These are phyloP conservation scores for Teinopalpus imperialis DNA, from an alignment of 2,888 invertebrate species.

Conservation along the genomic window DNA sequence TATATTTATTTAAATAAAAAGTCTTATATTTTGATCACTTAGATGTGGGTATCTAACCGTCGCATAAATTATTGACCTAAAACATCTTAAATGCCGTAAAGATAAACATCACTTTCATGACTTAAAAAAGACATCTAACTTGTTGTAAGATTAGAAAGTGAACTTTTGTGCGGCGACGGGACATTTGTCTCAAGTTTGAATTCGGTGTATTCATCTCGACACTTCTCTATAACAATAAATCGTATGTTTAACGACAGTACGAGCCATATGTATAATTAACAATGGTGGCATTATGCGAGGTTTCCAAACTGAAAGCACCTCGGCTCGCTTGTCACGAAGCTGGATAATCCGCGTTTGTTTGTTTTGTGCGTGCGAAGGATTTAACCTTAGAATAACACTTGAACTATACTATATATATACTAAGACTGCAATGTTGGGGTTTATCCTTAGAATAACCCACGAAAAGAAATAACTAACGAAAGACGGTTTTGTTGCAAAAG, in stretches of 20 bases:
- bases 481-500: background rate
- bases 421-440: no score
- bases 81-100: background rate
- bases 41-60: no score
- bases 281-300: slow-evolving; percentile 75
- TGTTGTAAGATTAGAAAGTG: slow-evolving; percentile 44
- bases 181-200: slow-evolving; percentile 15
- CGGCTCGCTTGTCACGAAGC: slow-evolving; percentile 74
- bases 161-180: slow-evolving; percentile 44
- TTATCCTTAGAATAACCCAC: no score
- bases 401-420: no score
- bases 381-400: no score
- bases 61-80: background rate
- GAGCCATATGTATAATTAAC: slow-evolving; percentile 75
- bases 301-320: slow-evolving; percentile 71
- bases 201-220: slow-evolving; percentile 61
- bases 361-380: no score
- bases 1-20: no score
- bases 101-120: slow-evolving; percentile 1
- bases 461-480: no score
- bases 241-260: slow-evolving; percentile 75
- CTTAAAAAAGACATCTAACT: slow-evolving; percentile 9
- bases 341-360: no score
- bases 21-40: no score
- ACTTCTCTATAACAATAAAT: slow-evolving; percentile 77